These are phyloP conservation scores for Pseudeuparius sepicola DNA, from an alignment of 2,888 invertebrate genomes.

Conservation along the genomic window DNA sequence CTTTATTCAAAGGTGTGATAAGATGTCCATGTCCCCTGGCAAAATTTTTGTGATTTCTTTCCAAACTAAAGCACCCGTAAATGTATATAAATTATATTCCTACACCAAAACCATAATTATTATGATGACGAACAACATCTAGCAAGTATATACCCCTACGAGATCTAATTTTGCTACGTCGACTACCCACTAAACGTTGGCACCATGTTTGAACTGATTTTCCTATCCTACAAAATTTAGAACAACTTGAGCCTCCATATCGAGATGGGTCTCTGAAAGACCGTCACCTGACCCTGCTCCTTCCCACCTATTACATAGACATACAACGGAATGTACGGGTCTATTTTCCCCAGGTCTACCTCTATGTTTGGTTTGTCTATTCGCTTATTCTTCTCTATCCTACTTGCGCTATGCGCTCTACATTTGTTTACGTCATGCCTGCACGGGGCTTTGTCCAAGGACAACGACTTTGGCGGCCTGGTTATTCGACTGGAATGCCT, in stretches of 20 bases:
- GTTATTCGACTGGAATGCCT: slow-evolving; percentile 31
- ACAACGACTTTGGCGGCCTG: slow-evolving; percentile 42
- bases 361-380: slow-evolving; percentile 11
- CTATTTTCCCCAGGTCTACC: slow-evolving; percentile 28
- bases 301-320: slow-evolving; percentile 69
- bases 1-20: too few species aligned
- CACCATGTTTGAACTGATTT: slow-evolving; percentile 5
- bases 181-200: slow-evolving; percentile 3
- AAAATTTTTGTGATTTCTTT: too few species aligned
- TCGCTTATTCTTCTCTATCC: slow-evolving; percentile 32
- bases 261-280: slow-evolving; percentile 65
- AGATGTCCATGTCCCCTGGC: too few species aligned
- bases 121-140: too few species aligned
- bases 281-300: slow-evolving; percentile 67
- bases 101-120: too few species aligned
- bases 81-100: too few species aligned
- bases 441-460: slow-evolving; percentile 34
- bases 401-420: slow-evolving; percentile 48
- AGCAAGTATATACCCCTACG: too few species aligned
- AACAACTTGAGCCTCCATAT: slow-evolving; percentile 65
- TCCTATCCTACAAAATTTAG: slow-evolving; percentile 22
- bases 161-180: too few species aligned
- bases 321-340: slow-evolving; percentile 46
- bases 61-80: too few species aligned
- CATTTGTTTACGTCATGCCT: slow-evolving; percentile 32